Base-by-base conservation (phyloP, 1,140 invertebrate species). In the Manduca sexta region DNA sequence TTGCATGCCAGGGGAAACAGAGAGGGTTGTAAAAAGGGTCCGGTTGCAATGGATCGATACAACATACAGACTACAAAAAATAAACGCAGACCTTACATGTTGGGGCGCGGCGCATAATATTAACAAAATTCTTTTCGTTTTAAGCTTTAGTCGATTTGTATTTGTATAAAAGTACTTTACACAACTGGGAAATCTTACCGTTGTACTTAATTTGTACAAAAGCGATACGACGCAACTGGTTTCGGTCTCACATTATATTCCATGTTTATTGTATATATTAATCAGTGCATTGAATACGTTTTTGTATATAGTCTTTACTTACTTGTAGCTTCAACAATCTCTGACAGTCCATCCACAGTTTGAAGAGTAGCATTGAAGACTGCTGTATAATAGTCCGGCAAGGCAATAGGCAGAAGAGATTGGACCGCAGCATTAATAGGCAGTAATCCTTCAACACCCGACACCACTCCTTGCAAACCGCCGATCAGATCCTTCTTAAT, bases 401-500 rank as follows among this genome's bases (percentile, higher is more conserved):
- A 29, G 0, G 66, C 52, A 0, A 79, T 47, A 0, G 74, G 79
- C 17, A 79, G 17, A 1, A 71, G 12, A 5, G 44, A 38, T 8
- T 69, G 49, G 5, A 70, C 44, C 0, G 35, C 43, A 4, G 58
- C 31, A 13, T 56, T 60, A 12, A 72, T 30, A 1, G 68, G 66
- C 13, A 66, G 56, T 13, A 82, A 54, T 0, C 67, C 71, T 13
- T 68, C 59, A 0, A 82, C 66, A 1, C 56, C 68, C 3, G 56
- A 29, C n/a, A 84, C 61, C 17, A 74, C 64, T 1, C 47, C 60
- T 4, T 63, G 69, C 7, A 84, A 60, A 10, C 75, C 74, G 10
- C 77, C 76, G 2, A 85, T 67, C 11, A 92, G 52, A 12, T 88
- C 75, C 30, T 89, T 82, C 52, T 88, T 88, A 13, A 91, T 72